Base-by-base conservation (phyloP, 2,888 invertebrate species). In the Conops quadrifasciatus region DNA sequence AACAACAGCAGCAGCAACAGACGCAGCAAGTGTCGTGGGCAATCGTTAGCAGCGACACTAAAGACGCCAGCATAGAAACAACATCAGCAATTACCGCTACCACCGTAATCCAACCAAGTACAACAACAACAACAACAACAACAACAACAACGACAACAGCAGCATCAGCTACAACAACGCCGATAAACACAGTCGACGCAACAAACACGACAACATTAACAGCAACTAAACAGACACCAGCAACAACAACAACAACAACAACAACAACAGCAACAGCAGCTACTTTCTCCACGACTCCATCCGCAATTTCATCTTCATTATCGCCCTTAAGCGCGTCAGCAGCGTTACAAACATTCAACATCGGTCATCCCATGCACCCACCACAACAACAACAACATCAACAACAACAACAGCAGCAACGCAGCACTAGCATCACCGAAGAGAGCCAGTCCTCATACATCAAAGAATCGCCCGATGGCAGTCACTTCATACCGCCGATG, bases 401-500 rank as follows among this genome's bases (percentile, higher is more conserved):
- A 26, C 53, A 53, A 76, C 85, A 85, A 73, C 84, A 83, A 1
- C 84, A 83, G 66, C 82, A 82, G 64, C 72, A 75, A 1, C 82
- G 75, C 51, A 75, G 68, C 71, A 78, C 75, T 28, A 47, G 76
- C 19, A 71, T 74, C 19, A 74, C 68, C 21, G 79, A 83, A 62
- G 82, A 82, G 62, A 71, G 73, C 59, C 75, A 74, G 58, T 83
- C 82, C 75, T 75, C 78, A 9, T 83, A 84, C 67, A 74, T 81
- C 30, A 85, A 85, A 70, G 84, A 84, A 74, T 77, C 83, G 9
- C 77, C 78, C 24, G 86, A 85, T 74, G 85, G 81, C 71, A 81
- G 83, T 15, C 86, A 85, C 75, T 86, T 86, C 62, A 85, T 86
- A 72, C 86, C 86, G 19, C 86, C 86, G 56, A 86, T 86, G 86